Percentiles rank a stretch among this genome's conserved stretches.
Conservation (phyloP, 2,797 vertebrate genomes). For the Melanogrammus aeglefinus region DNA sequence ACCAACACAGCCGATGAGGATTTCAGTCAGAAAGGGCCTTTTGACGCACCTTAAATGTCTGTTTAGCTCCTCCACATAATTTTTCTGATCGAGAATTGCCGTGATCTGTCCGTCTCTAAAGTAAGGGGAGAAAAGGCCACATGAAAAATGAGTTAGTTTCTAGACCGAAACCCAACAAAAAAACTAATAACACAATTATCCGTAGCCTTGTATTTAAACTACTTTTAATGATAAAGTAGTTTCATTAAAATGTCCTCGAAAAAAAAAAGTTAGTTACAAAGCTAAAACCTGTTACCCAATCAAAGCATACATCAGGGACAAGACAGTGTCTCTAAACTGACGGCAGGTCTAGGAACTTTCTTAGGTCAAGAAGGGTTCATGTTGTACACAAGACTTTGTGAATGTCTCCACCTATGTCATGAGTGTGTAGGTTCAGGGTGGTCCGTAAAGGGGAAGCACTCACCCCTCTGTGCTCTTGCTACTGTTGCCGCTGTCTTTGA, state of each 20-base stretch:
- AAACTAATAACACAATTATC: background rate
- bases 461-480: slow-evolving; percentile 95
- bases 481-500: slow-evolving; percentile 93
- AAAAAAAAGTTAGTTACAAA: background rate
- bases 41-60: slow-evolving; percentile 89
- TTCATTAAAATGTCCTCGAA: background rate
- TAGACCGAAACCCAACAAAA: background rate
- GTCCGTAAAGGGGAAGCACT: slow-evolving; percentile 45
- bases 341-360: background rate
- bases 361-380: background rate
- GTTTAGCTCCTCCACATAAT: slow-evolving; percentile 99
- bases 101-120: slow-evolving; percentile 93
- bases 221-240: background rate
- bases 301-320: background rate
- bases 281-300: background rate
- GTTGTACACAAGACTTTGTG: background rate
- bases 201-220: background rate
- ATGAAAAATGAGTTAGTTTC: background rate
- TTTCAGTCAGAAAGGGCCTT: background rate
- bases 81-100: slow-evolving; percentile 98
- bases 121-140: background rate
- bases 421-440: background rate
- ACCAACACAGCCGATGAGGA: background rate
- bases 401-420: background rate
- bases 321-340: background rate